A percentile compares a stretch with the other conserved stretches of the same genome.
Conservation (phyloP, 2,797 vertebrate genomes). For the Decapterus maruadsi region DNA sequence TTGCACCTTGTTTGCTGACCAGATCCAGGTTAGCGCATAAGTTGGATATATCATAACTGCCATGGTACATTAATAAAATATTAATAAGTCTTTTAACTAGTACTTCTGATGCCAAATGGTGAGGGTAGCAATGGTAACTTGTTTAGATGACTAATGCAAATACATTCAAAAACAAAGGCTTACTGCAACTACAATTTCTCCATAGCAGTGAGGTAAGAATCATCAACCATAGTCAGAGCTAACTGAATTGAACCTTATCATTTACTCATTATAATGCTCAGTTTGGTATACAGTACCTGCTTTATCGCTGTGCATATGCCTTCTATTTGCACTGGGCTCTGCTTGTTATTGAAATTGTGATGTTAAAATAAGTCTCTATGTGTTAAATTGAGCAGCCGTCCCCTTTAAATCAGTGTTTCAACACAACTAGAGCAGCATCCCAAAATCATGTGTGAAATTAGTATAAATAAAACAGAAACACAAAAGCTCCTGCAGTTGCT, state of each 20-base stretch:
- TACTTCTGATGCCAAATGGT: no score
- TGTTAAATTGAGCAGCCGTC: constrained; percentile 17
- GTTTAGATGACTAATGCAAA: no score
- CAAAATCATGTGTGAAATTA: constrained; percentile 71
- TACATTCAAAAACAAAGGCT: background rate
- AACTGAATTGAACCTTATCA: background rate
- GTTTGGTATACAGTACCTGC: background rate
- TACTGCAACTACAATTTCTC: background rate
- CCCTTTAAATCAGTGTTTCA: constrained; percentile 46
- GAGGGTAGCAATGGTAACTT: no score
- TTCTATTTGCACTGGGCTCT: background rate
- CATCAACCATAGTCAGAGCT: constrained; percentile 1
- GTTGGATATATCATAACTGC: no score
- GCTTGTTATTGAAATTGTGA: background rate
- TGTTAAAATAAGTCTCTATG: background rate
- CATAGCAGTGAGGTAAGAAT: background rate
- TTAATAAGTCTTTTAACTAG: no score
- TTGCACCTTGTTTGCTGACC: no score
- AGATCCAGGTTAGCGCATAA: no score
- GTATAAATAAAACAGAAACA: constrained; percentile 62
- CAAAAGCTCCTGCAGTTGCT: constrained; percentile 57
- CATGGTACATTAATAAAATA: no score
- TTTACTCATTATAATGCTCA: background rate
- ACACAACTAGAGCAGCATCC: constrained; percentile 35
- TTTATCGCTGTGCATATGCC: background rate